Conservation (phyloP, 1,140 invertebrate genomes). For the Frieseomelitta varia region DNA sequence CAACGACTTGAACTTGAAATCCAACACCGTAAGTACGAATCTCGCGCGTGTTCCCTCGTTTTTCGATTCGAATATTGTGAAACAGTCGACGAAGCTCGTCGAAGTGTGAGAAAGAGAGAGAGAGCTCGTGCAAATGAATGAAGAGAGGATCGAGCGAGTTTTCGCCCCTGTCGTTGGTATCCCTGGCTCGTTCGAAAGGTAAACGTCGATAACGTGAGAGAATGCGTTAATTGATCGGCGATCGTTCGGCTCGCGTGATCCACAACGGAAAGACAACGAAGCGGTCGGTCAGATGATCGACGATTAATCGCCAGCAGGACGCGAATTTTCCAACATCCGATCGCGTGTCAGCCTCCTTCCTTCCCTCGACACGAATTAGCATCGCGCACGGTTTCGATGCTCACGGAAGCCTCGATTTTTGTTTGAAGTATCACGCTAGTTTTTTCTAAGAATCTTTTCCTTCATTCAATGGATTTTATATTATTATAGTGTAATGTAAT, state of each 20-base stretch:
- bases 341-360: slow-evolving; percentile 55
- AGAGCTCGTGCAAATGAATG: neutral
- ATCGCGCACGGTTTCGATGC: neutral
- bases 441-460: neutral
- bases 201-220: slow-evolving; percentile 52
- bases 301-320: slow-evolving; percentile 45
- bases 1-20: slow-evolving; percentile 9
- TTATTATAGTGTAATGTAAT: too few species aligned
- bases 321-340: slow-evolving; percentile 58
- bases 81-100: neutral
- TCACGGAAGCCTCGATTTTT: neutral
- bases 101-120: too few species aligned
- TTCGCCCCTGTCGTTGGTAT: slow-evolving; percentile 12
- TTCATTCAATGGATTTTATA: neutral
- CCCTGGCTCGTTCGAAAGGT: slow-evolving; percentile 43
- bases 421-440: neutral
- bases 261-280: slow-evolving; percentile 44
- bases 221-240: slow-evolving; percentile 52
- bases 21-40: neutral
- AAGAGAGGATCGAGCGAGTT: neutral
- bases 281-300: slow-evolving; percentile 31
- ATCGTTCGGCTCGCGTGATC: slow-evolving; percentile 40
- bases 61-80: neutral
- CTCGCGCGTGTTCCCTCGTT: neutral
- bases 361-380: neutral